Conservation (phyloP, 2,888 invertebrate species). For the Drosophila phalerata region DNA sequence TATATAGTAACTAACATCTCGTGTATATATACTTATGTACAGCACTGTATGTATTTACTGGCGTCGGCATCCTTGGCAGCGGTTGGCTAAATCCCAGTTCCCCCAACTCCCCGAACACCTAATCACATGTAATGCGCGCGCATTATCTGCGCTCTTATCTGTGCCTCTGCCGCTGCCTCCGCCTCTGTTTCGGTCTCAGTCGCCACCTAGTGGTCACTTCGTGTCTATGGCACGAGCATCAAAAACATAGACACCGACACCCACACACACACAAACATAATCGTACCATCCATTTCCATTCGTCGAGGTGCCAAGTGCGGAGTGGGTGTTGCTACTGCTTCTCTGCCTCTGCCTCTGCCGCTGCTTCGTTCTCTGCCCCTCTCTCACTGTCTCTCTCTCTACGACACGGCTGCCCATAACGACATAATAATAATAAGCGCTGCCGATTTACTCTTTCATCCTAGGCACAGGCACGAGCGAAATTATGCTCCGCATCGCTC, state of each 20-base stretch:
- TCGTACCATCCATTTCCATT: slow-evolving; percentile 65
- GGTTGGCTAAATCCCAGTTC: slow-evolving; percentile 81
- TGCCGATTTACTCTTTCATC: slow-evolving; percentile 81
- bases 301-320: slow-evolving; percentile 76
- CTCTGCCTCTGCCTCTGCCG: slow-evolving; percentile 12
- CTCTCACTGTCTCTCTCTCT: background rate
- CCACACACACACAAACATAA: slow-evolving; percentile 24
- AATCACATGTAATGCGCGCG: slow-evolving; percentile 86
- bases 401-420: slow-evolving; percentile 43
- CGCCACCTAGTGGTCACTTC: slow-evolving; percentile 57
- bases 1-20: slow-evolving; percentile 3
- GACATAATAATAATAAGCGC: slow-evolving; percentile 67
- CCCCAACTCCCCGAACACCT: slow-evolving; percentile 80
- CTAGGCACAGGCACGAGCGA: slow-evolving; percentile 51
- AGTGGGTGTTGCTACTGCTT: slow-evolving; percentile 72
- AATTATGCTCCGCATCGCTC: slow-evolving; percentile 62
- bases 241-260: slow-evolving; percentile 32
- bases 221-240: slow-evolving; percentile 38
- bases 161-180: slow-evolving; percentile 34
- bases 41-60: slow-evolving; percentile 25
- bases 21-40: slow-evolving; percentile 28
- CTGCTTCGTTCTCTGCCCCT: background rate
- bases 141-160: slow-evolving; percentile 85
- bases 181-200: slow-evolving; percentile 55
- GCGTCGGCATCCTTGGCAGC: slow-evolving; percentile 65